Percentiles rank a stretch among this genome's conserved stretches.
phyloP scores from a whole-genome alignment of 1,140 invertebrate genomes.

The Brachionus paranguensis region DNA sequence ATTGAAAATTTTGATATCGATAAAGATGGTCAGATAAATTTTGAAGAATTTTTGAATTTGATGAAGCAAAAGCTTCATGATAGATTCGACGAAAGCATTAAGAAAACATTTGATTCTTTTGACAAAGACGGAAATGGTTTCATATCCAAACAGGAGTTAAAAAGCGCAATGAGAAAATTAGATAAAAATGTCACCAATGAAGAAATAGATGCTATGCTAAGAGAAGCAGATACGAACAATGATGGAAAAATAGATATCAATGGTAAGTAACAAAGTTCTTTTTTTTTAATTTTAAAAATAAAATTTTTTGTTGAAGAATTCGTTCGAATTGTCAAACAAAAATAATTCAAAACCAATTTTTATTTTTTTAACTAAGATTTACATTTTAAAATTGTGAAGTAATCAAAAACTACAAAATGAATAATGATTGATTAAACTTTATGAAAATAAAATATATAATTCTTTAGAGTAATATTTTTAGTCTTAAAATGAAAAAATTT shows the following conservation, averaged over 20 bases:
- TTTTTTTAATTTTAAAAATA: not conserved
- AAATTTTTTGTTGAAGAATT: constrained; percentile 28
- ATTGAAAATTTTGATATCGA: constrained; percentile 6
- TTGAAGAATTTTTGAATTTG: constrained; percentile 12
- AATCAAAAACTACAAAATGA: too few relatives aligned
- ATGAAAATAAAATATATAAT: too few relatives aligned
- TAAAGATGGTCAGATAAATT: not conserved
- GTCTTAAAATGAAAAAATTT: too few relatives aligned
- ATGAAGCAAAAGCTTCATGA: not conserved
- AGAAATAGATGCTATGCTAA: constrained; percentile 39
- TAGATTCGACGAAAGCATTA: not conserved
- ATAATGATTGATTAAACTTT: too few relatives aligned
- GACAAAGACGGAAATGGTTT: constrained; percentile 22
- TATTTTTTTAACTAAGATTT: too few relatives aligned
- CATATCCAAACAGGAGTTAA: not conserved
- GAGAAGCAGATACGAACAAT: constrained; percentile 1
- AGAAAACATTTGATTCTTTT: not conserved
- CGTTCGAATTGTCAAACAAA: not conserved
- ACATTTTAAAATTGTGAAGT: too few relatives aligned
- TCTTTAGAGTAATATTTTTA: too few relatives aligned
- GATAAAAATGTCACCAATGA: not conserved
- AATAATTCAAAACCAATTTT: not conserved
- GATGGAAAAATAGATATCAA: constrained; percentile 37
- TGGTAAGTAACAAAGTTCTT: not conserved
- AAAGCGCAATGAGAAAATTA: not conserved